phyloP scores from a whole-genome alignment of 1,140 invertebrate genomes.

The Potamilus streckersoni region DNA sequence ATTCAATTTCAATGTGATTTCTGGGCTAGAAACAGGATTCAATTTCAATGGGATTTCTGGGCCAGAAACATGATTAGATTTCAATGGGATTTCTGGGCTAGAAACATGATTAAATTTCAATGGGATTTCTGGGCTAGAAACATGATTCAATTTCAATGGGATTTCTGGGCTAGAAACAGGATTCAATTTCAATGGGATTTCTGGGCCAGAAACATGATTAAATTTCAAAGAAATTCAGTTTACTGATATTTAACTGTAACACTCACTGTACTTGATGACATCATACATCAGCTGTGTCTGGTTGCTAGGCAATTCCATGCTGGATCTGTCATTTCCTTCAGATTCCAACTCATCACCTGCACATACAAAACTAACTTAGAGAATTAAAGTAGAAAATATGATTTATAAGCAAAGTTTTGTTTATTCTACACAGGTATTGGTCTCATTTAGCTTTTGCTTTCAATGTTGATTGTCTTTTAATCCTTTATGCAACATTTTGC shows the following conservation, averaged over 20 bases:
- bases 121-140: background rate
- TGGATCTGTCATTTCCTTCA: slow-evolving; percentile 50
- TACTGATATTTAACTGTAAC: background rate
- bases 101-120: background rate
- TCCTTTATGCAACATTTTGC: too few relatives aligned
- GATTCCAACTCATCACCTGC: slow-evolving; percentile 45
- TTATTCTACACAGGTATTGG: too few relatives aligned
- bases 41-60: background rate
- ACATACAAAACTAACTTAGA: background rate
- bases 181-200: background rate
- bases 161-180: too few relatives aligned
- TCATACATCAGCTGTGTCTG: slow-evolving; percentile 51
- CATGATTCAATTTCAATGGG: background rate
- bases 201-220: too few relatives aligned
- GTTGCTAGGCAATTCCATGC: slow-evolving; percentile 52
- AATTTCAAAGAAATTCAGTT: background rate
- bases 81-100: background rate
- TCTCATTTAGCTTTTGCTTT: too few relatives aligned
- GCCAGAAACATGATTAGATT: background rate
- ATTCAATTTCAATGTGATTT: background rate
- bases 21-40: too few relatives aligned
- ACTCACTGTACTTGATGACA: slow-evolving; percentile 33
- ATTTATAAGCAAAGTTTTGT: too few relatives aligned
- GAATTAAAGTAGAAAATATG: background rate
- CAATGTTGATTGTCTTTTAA: too few relatives aligned